Evolutionary conservation across 1,140 invertebrate species (phyloP).

Genomic region (Drosophila takahashii): DNA sequence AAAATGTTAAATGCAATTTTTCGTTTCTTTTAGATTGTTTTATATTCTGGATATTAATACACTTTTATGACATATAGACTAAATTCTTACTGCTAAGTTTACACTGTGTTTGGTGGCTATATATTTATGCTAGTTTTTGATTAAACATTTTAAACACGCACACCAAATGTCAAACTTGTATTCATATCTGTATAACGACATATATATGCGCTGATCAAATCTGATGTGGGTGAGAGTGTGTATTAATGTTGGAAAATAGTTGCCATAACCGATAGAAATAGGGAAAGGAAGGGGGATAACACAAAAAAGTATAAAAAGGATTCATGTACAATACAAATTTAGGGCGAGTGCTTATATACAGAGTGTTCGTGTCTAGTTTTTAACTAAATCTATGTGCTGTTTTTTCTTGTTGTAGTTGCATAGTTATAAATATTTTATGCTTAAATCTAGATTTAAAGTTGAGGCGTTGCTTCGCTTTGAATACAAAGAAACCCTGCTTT

Average conservation of each 20-base stretch:
- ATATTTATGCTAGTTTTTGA: constrained; percentile 61
- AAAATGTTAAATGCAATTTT: neutral
- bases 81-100: constrained; percentile 43
- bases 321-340: constrained; percentile 51
- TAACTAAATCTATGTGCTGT: constrained; percentile 23
- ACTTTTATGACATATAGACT: constrained; percentile 51
- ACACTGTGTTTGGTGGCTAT: constrained; percentile 62
- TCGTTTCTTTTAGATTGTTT: constrained; percentile 23
- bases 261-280: constrained; percentile 68
- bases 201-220: constrained; percentile 24
- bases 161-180: constrained; percentile 42
- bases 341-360: constrained; percentile 61
- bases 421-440: constrained; percentile 32
- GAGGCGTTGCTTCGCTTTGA: constrained; percentile 40
- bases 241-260: constrained; percentile 43
- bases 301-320: constrained; percentile 39
- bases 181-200: constrained; percentile 20
- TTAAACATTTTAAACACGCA: constrained; percentile 62
- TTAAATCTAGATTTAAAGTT: constrained; percentile 56
- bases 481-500: constrained; percentile 34
- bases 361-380: constrained; percentile 43
- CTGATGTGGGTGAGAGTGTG: constrained; percentile 34
- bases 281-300: constrained; percentile 10
- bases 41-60: constrained; percentile 69
- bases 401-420: constrained; percentile 12